These are phyloP conservation scores for Poicephalus gulielmi DNA, from an alignment of 2,113 vertebrate species.

Conservation along the genomic window DNA sequence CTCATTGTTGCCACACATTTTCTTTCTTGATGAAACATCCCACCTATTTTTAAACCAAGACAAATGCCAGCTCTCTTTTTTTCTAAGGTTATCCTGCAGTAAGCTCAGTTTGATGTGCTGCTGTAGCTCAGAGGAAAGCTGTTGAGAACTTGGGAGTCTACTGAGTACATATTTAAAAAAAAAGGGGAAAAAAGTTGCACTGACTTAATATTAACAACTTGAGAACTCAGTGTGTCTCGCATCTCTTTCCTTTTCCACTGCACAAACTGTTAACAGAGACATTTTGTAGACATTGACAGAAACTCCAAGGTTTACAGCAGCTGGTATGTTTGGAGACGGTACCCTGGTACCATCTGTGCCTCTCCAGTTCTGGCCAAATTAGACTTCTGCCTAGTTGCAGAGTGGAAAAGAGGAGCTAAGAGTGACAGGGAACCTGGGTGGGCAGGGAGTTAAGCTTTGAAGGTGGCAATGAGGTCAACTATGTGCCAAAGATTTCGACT, in stretches of 20 bases:
- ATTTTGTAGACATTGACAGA: background rate
- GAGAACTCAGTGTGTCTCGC: background rate
- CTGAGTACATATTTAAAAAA: background rate
- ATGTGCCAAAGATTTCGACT: background rate
- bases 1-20: background rate
- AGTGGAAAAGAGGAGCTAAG: background rate
- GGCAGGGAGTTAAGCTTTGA: background rate
- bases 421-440: background rate
- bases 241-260: background rate
- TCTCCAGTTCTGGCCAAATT: conserved; percentile 15
- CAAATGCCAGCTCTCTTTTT: background rate
- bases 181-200: background rate
- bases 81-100: background rate
- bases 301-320: conserved; percentile 10
- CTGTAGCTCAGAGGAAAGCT: background rate
- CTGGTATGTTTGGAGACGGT: conserved; percentile 26
- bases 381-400: background rate
- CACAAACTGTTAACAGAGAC: background rate
- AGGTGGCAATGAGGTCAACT: background rate
- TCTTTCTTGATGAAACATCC: background rate
- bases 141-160: background rate
- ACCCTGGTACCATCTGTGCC: conserved; percentile 19
- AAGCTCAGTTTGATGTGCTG: background rate
- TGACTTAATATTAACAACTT: background rate
- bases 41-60: background rate